Base-by-base conservation (phyloP, 2,113 vertebrate genomes). In the Notothenia coriiceps region DNA sequence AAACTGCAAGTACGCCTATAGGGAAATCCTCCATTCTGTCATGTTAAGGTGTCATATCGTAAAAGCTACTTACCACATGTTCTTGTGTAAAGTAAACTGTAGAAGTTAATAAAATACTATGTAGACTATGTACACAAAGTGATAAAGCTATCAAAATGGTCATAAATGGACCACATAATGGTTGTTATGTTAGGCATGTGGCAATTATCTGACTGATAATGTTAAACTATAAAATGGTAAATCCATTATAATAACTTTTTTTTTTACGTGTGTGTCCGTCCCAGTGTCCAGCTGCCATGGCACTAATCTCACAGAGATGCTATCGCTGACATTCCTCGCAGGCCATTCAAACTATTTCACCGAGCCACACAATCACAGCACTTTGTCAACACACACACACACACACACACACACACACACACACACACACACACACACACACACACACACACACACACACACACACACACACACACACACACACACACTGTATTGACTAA, bases 291-390 rank as follows among this genome's bases (percentile, higher is more conserved):
- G 84, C 76, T 86, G 85, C 81, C 59, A 51, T 73, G 10, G 1
- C 70, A 65, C 83, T 82, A 72, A 89, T 89, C 79, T 86, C 47
- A 51, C 44, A 43, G 69, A 87, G 79, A 88, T 90, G 55, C 66
- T 87, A 80, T 93, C 82, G 4, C 40, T 83, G 49, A 79, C 85
- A 90, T 93, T 92, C 88, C 80, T 77, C 0, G 7, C 76, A 8
- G 18, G 74, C 77, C 77, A 76, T 57, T 77, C 65, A 2, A 17
- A 59, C 15, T 50, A 47, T 60, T 78, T 84, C 79, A 82, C 64
- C 40, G 29, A 54, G 64, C 29, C 81, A 43, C 66, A 82, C 79
- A 90, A 81, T 82, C 71, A 75, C 77, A 85, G 68, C 66, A 71
- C 74, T 79, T 72, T 82, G 80, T 85, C 79, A 83, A 66, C 0